Evolutionary conservation across 2,888 invertebrate species (phyloP).

Genomic region (Leptinotarsa haldemani): DNA sequence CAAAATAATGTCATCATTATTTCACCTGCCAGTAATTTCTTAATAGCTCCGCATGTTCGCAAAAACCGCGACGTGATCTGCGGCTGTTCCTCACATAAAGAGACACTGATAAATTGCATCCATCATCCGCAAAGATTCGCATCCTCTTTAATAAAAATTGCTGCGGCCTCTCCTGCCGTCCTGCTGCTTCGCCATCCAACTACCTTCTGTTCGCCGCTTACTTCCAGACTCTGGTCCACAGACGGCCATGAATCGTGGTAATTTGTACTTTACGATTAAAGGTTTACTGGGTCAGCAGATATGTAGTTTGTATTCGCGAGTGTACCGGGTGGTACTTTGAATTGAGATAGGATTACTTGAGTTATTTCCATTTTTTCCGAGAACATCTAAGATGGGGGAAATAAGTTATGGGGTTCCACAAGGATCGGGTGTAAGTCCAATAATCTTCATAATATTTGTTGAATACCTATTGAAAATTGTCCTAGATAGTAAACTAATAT

Average conservation of each 20-base stretch:
- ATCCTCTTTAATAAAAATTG: neutral
- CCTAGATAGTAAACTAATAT: no score
- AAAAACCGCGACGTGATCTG: neutral
- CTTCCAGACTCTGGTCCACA: slow-evolving; percentile 13
- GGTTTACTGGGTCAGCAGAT: slow-evolving; percentile 22
- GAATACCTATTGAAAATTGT: no score
- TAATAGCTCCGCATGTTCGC: neutral
- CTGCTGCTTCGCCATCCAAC: neutral
- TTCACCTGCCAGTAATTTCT: neutral
- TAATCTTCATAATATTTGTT: no score
- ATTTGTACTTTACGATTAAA: slow-evolving; percentile 21
- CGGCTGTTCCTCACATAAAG: neutral
- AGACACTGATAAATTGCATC: neutral
- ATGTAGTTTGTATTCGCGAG: slow-evolving; percentile 4
- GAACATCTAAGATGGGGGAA: no score
- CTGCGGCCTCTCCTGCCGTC: neutral
- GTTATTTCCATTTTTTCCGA: no score
- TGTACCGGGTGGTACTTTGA: neutral
- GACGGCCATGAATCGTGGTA: slow-evolving; percentile 25
- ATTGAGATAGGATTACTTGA: no score
- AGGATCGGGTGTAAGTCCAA: no score
- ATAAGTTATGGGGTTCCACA: no score
- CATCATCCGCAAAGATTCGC: neutral
- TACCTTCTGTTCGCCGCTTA: slow-evolving; percentile 4
- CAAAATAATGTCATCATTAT: neutral